Percentiles rank a stretch among this genome's conserved stretches.
Conservation (phyloP, 1,140 invertebrate genomes). For the Rhopalosiphum padi region DNA sequence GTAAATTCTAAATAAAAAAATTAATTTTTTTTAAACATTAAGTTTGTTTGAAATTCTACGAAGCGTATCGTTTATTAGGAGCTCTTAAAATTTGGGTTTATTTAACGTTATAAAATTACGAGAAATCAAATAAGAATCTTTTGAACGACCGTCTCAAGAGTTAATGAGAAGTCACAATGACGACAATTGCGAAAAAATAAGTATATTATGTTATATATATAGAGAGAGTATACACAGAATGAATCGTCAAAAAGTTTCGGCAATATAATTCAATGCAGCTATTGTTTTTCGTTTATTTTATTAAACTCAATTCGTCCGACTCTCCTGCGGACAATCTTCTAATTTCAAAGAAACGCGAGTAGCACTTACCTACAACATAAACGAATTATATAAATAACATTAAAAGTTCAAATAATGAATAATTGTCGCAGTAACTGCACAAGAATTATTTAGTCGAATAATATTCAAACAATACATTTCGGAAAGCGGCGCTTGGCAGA, state of each 20-base stretch:
- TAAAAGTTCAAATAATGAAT: not conserved
- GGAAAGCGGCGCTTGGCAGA: not conserved
- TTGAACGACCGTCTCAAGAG: not conserved
- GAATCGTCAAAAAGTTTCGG: not conserved
- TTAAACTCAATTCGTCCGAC: not conserved
- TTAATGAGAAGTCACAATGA: not conserved
- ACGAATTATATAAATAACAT: not conserved
- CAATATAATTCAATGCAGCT: not conserved
- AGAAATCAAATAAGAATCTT: not conserved
- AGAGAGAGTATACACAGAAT: not conserved
- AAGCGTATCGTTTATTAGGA: too few relatives aligned
- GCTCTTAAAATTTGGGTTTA: too few relatives aligned
- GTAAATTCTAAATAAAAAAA: too few relatives aligned
- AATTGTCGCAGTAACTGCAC: not conserved
- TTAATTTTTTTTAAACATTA: too few relatives aligned
- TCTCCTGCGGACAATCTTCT: not conserved
- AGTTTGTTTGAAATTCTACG: too few relatives aligned
- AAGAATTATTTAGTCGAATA: not conserved
- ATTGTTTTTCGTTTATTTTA: not conserved
- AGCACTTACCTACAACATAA: not conserved
- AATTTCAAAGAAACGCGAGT: not conserved
- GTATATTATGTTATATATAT: too few relatives aligned
- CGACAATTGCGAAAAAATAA: not conserved
- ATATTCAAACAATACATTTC: not conserved
- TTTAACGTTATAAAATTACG: not conserved